Evolutionary conservation across 1,140 invertebrate genomes (phyloP), one percentile per base, ranked within the genome.

Genomic region (Cherax quadricarinatus): DNA sequence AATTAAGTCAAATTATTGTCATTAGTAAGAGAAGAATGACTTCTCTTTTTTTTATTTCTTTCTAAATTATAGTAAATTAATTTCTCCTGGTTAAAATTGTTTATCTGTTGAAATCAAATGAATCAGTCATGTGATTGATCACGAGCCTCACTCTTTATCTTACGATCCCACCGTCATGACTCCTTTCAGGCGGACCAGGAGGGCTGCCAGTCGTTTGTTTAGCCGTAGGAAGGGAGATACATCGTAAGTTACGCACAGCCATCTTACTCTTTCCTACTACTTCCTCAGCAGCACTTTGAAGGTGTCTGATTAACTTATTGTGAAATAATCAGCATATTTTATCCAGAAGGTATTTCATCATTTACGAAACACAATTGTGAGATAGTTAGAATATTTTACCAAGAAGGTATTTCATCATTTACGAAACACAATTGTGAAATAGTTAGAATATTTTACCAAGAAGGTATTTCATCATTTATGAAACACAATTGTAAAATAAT

Each of bases 131-230:
- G 75, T 86, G 14, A 24, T 86, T 86, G 30, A 86, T 70, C 75
- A 24, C 84, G 88, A 89, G 88, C 49, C 82, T 51, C 48, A 57
- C 79, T 82, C 88, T 62, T 60, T 84, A 41, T 83, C 49, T 83
- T 89, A 83, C 51, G 82, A 86, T 57, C 83, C 88, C 89, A 86
- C 82, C 75, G 83, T 86, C 89, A 80, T 91, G 89, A 91, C 89
- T 91, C 73, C 82, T 91, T 91, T 91, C 89, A 91, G 89, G 89
- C 89, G 80, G 82, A 91, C 89, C 89, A 84, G 89, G 89, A 85
- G 89, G 89, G 73, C 70, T 78, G 78, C 82, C 89, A 86, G 89
- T 91, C 89, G 89, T 86, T 79, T 91, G 70, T 85, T 91, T 86
- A 91, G 89, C 82, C 89, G 89, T 91, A 91, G 57, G 83, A 91